These are phyloP conservation scores for Neotoma lepida DNA, from an alignment of 2,113 vertebrate genomes.

Conservation along the genomic window DNA sequence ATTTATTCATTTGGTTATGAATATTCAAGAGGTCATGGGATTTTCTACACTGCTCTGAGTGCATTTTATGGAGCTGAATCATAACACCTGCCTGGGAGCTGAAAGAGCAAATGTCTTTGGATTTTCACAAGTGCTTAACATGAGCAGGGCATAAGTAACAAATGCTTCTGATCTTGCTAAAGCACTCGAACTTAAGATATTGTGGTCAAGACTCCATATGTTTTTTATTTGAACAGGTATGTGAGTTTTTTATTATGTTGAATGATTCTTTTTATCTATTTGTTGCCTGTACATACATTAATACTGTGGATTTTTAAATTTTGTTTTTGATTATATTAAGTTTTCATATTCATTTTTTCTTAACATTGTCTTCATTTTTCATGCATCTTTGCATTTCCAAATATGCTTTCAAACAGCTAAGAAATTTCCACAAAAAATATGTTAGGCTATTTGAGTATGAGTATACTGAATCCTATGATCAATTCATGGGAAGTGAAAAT, in stretches of 20 bases:
- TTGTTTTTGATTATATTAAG: background rate
- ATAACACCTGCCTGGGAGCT: background rate
- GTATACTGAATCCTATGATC: background rate
- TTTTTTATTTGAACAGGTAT: background rate
- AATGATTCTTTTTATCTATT: background rate
- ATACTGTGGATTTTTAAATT: background rate
- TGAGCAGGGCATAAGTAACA: accelerated
- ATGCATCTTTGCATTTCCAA: background rate
- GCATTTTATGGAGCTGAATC: background rate
- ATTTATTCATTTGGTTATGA: background rate
- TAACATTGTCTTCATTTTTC: background rate
- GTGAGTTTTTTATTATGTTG: background rate
- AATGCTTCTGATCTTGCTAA: background rate
- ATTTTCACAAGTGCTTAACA: background rate
- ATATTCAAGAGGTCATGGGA: background rate
- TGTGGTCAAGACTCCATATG: background rate
- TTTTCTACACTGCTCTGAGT: background rate
- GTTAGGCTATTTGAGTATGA: background rate
- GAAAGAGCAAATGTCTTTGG: background rate
- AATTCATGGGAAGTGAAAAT: background rate
- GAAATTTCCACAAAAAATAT: background rate
- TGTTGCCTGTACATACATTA: background rate
- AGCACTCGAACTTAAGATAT: background rate
- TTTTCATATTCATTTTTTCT: background rate
- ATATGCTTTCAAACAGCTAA: background rate